Evolutionary conservation across 2,888 invertebrate genomes (phyloP).

Genomic region (Scotopteryx bipunctaria): DNA sequence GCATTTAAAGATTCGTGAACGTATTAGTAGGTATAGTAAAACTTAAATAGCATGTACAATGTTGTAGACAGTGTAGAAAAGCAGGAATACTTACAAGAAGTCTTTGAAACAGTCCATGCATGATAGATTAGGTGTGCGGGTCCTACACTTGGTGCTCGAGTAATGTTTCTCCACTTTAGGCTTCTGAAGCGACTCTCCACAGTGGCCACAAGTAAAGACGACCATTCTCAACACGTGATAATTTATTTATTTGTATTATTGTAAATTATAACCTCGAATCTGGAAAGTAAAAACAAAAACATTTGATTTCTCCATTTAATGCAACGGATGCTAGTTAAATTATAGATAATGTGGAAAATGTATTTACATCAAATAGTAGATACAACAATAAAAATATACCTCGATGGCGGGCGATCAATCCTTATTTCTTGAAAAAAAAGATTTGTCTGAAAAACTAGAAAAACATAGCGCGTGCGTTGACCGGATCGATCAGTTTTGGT

Average conservation of each 20-base stretch:
- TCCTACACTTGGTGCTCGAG: slow-evolving; percentile 87
- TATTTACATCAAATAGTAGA: too few species aligned
- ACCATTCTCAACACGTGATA: slow-evolving; percentile 87
- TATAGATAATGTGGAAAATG: too few species aligned
- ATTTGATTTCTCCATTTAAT: not conserved
- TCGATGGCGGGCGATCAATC: too few species aligned
- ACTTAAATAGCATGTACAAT: not conserved
- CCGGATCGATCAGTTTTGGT: too few species aligned
- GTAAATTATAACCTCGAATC: slow-evolving; percentile 48
- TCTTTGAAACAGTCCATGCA: slow-evolving; percentile 98
- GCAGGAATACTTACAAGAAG: slow-evolving; percentile 85
- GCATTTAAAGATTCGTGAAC: too few species aligned
- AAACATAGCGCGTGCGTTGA: too few species aligned
- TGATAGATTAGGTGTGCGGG: slow-evolving; percentile 87
- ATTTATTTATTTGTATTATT: slow-evolving; percentile 27
- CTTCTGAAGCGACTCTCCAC: slow-evolving; percentile 96
- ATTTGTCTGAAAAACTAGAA: too few species aligned
- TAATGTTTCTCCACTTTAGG: slow-evolving; percentile 96
- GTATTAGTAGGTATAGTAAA: too few species aligned
- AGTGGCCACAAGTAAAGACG: slow-evolving; percentile 95
- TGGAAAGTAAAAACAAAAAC: slow-evolving; percentile 36
- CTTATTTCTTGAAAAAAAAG: too few species aligned
- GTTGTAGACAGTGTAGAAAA: not conserved
- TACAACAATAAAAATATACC: too few species aligned
- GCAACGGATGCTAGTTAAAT: not conserved